Evolutionary conservation across 1,140 invertebrate species (phyloP).

Genomic region (Hestina assimilis): DNA sequence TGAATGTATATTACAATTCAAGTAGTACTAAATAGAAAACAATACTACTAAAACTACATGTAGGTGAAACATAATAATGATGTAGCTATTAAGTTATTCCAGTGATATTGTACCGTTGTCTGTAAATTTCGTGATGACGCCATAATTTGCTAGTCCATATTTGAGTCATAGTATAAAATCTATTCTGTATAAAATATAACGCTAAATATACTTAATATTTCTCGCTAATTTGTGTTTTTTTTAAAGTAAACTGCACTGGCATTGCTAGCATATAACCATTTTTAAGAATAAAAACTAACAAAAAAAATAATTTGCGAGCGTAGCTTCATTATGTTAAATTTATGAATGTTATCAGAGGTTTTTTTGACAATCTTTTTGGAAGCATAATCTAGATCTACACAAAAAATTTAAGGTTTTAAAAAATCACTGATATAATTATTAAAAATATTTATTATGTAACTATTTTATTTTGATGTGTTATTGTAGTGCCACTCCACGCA

Average conservation of each 20-base stretch:
- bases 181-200: conserved; percentile 48
- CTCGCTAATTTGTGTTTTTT: conserved; percentile 39
- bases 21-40: conserved; percentile 3
- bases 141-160: conserved; percentile 49
- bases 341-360: no score
- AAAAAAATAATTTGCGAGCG: no score
- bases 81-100: conserved; percentile 6
- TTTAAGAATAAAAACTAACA: no score
- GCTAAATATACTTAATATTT: conserved; percentile 57
- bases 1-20: not conserved
- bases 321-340: no score
- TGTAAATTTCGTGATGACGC: conserved; percentile 27
- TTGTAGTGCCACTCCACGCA: conserved; percentile 85
- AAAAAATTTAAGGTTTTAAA: no score
- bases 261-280: no score
- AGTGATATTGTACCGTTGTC: conserved; percentile 46
- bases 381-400: no score
- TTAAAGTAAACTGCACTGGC: conserved; percentile 19
- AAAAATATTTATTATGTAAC: no score
- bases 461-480: conserved; percentile 48
- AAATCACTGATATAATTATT: no score
- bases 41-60: not conserved
- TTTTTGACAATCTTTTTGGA: no score
- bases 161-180: conserved; percentile 38
- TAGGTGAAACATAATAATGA: not conserved